Base-by-base conservation (phyloP, 2,113 vertebrate species). In the Salvator merianae region DNA sequence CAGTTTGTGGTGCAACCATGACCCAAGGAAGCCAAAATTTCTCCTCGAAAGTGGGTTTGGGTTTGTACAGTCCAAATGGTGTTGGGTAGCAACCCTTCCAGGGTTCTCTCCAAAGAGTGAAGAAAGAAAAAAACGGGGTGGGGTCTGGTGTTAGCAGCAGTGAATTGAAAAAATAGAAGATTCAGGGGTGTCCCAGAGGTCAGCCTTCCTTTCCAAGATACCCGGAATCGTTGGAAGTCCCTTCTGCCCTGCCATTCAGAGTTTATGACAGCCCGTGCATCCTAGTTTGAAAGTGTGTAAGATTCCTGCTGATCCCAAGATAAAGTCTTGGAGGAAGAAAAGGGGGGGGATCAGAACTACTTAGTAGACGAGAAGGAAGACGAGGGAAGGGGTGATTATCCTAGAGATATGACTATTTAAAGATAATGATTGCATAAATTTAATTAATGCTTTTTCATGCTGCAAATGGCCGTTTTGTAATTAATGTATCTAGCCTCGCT, bases 341-440 rank as follows among this genome's bases (percentile, higher is more conserved):
- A 10, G 26, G 40, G 81, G 86, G 84, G 91, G 94, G 95, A 96
- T 96, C 94, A 96, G 94, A 91, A 86, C 16, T 65, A 85, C 89
- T 91, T 85, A 82, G 94, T 55, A 20, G 40, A 92, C 93, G 88
- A n/a, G 92, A 86, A 81, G 93, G 87, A 77, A 94, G 93, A 88
- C 38, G 93, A 92, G 85, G 82, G 94, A 93, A 96, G 95, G 68
- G 95, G 96, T 89, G 97, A 97, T 98, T 94, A 92, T 96, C 88
- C 94, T 92, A 96, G 96, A 98, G 97, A 99, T 98, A 98, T 97
- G 98, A 98, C 97, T 98, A 98, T 99, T 99, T 99, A 98, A 99
- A 99, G 98, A 98, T 98, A 99, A 99, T 97, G 97, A 98, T 98
- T 98, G 98, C 98, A 99, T 99, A 98, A 98, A 99, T 99, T 99